Evolutionary conservation across 1,140 invertebrate genomes (phyloP), one percentile per base, ranked within the genome.

Genomic region (Tetramorium parvispinum): DNA sequence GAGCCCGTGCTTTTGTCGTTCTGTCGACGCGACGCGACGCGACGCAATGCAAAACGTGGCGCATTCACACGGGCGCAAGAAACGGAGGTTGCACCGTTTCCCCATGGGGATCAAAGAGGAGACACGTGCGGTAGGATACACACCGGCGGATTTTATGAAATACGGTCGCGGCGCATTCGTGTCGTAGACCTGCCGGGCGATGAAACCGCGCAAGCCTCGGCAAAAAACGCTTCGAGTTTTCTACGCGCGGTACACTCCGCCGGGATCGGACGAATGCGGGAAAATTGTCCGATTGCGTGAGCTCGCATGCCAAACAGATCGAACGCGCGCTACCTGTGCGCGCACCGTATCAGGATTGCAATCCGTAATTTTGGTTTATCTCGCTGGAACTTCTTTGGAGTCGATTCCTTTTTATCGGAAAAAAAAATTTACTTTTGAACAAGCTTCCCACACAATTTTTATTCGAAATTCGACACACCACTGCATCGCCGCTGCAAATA

Each of bases 141-240:
- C 37, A 57, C 24, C 37, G 53, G 68, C 79, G 68, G 79, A 83
- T 83, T 32, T 83, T 75, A 49, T 75, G 68, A 83, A 83, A 83
- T 75, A 59, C 53, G 40, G 11, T 59, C 24, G 68, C 68, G 24
- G 21, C 40, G 51, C 66, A 43, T 82, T 21, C 65, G 57, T 13
- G 49, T 59, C 53, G 68, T n/a, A 61, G 24, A 83, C 21, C 43
- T 59, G 53, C n/a, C 27, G 16, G n/a, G 5, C 46, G 46, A 11
- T 21, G 5, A 63, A 53, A 81, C 46, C 63, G 49, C 46, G 40
- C 11, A 7, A 68, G 8, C n/a, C 27, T 37, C 32, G 46, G 16
- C 61, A 79, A 83, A 73, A 75, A 53, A 75, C 57, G 46, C 51
- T 43, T 46, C 49, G n/a, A 18, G 16, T 0, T 57, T 57, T 53